Evolutionary conservation across 2,888 invertebrate genomes (phyloP).

Genomic region (Acrobeloides nanus): DNA sequence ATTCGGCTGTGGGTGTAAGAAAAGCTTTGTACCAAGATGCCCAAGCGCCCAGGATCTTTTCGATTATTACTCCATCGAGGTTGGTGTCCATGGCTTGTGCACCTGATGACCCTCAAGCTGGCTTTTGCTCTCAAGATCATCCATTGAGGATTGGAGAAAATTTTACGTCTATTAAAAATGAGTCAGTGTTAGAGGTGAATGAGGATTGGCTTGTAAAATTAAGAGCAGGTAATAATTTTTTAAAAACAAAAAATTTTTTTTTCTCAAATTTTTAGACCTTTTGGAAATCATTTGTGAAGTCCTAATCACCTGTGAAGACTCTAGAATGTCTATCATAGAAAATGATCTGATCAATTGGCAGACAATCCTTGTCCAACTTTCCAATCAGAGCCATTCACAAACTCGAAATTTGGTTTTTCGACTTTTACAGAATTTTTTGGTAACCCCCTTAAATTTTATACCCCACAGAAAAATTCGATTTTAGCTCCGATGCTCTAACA

Average conservation of each 20-base stretch:
- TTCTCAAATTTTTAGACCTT: neutral
- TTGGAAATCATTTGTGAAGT: constrained; percentile 15
- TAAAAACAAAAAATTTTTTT: neutral
- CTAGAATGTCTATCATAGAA: constrained; percentile 18
- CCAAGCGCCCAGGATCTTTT: no score
- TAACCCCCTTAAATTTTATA: constrained; percentile 12
- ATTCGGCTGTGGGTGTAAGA: no score
- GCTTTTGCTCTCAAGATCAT: constrained; percentile 8
- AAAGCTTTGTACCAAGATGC: no score
- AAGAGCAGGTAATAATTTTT: neutral
- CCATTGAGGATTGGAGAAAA: no score
- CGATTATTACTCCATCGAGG: no score
- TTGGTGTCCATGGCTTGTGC: no score
- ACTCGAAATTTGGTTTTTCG: constrained; percentile 27
- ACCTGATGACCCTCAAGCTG: no score
- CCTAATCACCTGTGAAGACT: constrained; percentile 18
- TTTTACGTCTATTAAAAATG: no score
- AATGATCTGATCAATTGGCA: constrained; percentile 24
- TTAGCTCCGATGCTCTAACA: constrained; percentile 30
- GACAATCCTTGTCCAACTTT: constrained; percentile 33
- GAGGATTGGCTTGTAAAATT: neutral
- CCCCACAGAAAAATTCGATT: constrained; percentile 7
- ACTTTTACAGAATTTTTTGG: constrained; percentile 36
- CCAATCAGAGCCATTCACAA: constrained; percentile 26
- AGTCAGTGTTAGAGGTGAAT: no score